Conservation (phyloP, 1,140 invertebrate genomes). For the Atta colombica region DNA sequence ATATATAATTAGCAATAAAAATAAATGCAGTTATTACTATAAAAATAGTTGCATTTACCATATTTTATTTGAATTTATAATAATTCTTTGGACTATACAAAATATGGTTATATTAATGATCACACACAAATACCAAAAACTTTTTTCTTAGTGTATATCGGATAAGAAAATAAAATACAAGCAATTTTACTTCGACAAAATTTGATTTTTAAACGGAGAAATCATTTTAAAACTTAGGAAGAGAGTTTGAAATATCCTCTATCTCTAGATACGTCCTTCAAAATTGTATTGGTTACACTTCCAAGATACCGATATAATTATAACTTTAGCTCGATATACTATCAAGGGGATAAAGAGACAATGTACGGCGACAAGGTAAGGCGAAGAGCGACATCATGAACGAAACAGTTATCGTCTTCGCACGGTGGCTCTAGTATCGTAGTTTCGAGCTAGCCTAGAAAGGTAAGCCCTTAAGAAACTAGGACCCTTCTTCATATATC, state of each 20-base stretch:
- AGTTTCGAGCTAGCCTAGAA: background rate
- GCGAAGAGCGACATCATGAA: slow-evolving; percentile 10
- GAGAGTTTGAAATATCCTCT: background rate
- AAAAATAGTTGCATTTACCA: too few species aligned
- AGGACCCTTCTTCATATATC: slow-evolving; percentile 67
- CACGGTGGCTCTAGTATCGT: slow-evolving; percentile 20
- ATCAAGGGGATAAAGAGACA: slow-evolving; percentile 18
- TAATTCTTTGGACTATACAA: too few species aligned
- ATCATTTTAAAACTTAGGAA: slow-evolving; percentile 10
- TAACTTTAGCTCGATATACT: slow-evolving; percentile 28
- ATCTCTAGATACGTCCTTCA: background rate
- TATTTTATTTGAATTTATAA: too few species aligned
- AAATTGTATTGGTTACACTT: slow-evolving; percentile 15
- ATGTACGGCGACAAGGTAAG: background rate
- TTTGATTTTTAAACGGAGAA: background rate
- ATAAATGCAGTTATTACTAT: too few species aligned
- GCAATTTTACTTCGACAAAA: background rate
- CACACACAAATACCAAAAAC: too few species aligned
- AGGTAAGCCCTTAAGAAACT: slow-evolving; percentile 68
- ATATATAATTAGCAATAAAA: too few species aligned
- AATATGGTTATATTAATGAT: too few species aligned
- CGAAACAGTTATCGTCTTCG: slow-evolving; percentile 32
- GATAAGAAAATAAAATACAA: slow-evolving; percentile 7
- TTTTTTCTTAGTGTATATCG: too few species aligned
- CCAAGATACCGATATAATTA: slow-evolving; percentile 31